Conservation (phyloP, 2,797 vertebrate genomes). For the Diglossa cyanea region DNA sequence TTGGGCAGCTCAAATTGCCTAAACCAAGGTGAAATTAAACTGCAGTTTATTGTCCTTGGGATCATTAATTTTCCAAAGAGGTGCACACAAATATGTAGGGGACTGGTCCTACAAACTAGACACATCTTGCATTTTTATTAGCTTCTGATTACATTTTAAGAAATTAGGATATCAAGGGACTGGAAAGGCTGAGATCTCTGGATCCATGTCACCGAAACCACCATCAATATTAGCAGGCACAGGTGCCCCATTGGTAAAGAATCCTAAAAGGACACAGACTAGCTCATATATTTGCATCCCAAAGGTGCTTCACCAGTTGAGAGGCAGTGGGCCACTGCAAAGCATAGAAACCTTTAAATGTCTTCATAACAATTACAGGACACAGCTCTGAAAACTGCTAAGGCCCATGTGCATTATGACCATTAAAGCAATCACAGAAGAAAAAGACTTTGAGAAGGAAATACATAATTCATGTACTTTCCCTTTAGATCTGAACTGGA, state of each 20-base stretch:
- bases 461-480: background rate
- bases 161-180: background rate
- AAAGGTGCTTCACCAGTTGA: background rate
- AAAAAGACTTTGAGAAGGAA: background rate
- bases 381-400: background rate
- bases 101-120: background rate
- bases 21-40: slow-evolving; percentile 3
- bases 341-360: background rate
- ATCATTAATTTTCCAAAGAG: background rate
- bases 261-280: background rate
- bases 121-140: background rate
- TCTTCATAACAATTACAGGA: background rate
- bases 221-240: background rate
- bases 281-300: background rate
- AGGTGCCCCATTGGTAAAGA: background rate
- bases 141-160: background rate
- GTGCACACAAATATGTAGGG: background rate
- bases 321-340: background rate
- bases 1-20: background rate
- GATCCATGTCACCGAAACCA: background rate
- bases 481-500: background rate
- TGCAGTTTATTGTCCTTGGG: background rate
- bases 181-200: background rate
- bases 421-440: background rate
- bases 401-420: background rate